A percentile compares a stretch with the other conserved stretches of the same genome.
Conservation (phyloP, 2,888 invertebrate genomes). For the Plagodis pulveraria region DNA sequence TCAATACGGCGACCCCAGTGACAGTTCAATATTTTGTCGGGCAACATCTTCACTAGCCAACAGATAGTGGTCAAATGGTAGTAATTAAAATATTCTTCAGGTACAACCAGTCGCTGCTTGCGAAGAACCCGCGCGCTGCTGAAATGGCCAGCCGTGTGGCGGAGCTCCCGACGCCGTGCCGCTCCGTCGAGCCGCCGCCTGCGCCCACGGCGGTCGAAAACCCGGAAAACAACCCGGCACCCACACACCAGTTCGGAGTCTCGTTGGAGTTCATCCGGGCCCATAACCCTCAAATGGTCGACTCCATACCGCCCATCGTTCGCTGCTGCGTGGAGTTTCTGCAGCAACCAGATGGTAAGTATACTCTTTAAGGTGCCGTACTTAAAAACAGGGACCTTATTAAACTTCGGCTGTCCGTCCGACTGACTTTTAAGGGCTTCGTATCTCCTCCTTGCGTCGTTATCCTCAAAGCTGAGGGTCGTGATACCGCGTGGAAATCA, state of each 20-base stretch:
- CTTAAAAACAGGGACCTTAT: too few species aligned
- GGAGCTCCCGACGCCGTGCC: not conserved
- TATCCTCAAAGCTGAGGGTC: too few species aligned
- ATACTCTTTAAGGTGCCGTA: not conserved
- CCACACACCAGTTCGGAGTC: constrained; percentile 98
- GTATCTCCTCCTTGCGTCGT: too few species aligned
- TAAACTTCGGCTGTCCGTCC: too few species aligned
- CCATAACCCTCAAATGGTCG: constrained; percentile 89
- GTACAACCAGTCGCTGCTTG: constrained; percentile 90
- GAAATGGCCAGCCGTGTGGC: not conserved
- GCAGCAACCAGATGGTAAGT: constrained; percentile 93
- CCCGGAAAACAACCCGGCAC: constrained; percentile 55
- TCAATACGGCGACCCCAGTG: too few species aligned
- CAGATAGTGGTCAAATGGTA: too few species aligned
- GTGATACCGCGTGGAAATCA: too few species aligned
- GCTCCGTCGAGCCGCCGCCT: not conserved
- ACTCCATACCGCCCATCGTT: constrained; percentile 96
- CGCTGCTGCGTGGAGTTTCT: constrained; percentile 96
- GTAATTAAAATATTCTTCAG: constrained; percentile 67
- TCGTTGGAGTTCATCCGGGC: constrained; percentile 95
- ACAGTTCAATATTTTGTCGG: too few species aligned
- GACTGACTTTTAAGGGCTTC: too few species aligned
- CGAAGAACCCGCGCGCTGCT: constrained; percentile 80
- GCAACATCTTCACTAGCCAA: too few species aligned
- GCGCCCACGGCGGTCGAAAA: not conserved